Conservation (phyloP, 2,797 vertebrate species). For the Enteromius unitaeniatus region DNA sequence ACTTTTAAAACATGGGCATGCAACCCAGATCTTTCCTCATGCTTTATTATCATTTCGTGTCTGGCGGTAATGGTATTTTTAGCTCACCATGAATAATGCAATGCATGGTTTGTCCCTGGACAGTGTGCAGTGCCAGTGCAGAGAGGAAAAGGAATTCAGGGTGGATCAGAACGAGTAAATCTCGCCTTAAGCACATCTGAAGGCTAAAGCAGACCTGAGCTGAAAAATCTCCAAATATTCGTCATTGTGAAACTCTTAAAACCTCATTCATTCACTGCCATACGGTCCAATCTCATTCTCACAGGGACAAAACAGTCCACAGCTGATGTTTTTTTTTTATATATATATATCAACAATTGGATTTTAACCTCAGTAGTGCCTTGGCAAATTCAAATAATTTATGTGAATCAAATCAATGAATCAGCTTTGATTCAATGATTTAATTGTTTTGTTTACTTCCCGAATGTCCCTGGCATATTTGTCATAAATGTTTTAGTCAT, state of each 20-base stretch:
- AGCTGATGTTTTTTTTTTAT: neutral
- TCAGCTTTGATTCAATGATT: neutral
- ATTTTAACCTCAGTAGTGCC: neutral
- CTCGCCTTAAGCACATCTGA: neutral
- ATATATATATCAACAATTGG: neutral
- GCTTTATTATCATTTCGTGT: neutral
- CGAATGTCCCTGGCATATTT: neutral
- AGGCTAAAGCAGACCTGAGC: neutral
- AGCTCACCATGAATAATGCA: conserved; percentile 29
- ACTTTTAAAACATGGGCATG: neutral
- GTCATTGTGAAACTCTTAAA: neutral
- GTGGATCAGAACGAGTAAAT: neutral
- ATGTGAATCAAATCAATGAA: neutral
- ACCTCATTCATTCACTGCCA: neutral
- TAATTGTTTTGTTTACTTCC: neutral
- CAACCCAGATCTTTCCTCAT: neutral
- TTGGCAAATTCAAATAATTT: neutral
- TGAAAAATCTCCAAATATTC: neutral
- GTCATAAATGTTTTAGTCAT: neutral
- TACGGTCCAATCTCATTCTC: neutral
- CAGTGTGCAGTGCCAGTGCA: neutral
- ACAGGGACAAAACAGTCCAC: conserved; percentile 6
- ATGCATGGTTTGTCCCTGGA: conserved; percentile 11
- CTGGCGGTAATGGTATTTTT: conserved; percentile 32
- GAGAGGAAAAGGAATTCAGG: neutral